A percentile compares a stretch with the other conserved stretches of the same genome.
phyloP scores from a whole-genome alignment of 2,113 vertebrate genomes.

The Pelusios castaneus region DNA sequence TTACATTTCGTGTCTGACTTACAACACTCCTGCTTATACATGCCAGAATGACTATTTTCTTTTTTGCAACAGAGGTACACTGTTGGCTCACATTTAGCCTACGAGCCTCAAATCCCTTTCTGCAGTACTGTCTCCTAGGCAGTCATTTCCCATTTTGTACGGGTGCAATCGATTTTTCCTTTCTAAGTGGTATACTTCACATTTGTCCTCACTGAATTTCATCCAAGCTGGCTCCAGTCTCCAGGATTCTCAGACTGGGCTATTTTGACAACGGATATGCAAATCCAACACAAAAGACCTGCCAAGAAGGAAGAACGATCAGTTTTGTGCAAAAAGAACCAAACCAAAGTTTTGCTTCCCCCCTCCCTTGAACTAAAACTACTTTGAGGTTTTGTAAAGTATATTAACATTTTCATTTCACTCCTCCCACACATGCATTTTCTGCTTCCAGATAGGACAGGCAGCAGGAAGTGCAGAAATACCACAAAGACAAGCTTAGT shows the following conservation, averaged over 20 bases:
- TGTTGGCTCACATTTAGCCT: neutral
- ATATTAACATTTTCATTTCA: conserved; percentile 53
- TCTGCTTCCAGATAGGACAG: conserved; percentile 27
- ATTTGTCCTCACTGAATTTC: neutral
- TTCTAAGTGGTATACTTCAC: neutral
- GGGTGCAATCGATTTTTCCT: neutral
- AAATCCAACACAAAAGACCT: neutral
- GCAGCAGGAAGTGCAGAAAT: conserved; percentile 54
- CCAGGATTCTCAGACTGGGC: neutral
- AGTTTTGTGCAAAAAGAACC: conserved; percentile 45
- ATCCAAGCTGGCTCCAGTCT: neutral
- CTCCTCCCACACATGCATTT: conserved; percentile 44
- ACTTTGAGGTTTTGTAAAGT: conserved; percentile 69
- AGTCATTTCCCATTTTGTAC: neutral
- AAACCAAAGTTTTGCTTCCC: conserved; percentile 46
- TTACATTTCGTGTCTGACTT: neutral
- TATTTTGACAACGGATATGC: neutral
- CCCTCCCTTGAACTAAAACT: conserved; percentile 61
- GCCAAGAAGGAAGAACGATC: neutral
- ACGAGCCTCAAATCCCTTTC: neutral
- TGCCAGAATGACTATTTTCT: neutral
- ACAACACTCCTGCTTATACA: neutral
- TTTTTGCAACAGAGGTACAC: neutral
- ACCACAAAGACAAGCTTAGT: neutral
- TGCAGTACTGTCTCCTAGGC: neutral